Evolutionary conservation across 2,888 invertebrate genomes (phyloP).

Genomic region (Acanthosepion pharaonis): DNA sequence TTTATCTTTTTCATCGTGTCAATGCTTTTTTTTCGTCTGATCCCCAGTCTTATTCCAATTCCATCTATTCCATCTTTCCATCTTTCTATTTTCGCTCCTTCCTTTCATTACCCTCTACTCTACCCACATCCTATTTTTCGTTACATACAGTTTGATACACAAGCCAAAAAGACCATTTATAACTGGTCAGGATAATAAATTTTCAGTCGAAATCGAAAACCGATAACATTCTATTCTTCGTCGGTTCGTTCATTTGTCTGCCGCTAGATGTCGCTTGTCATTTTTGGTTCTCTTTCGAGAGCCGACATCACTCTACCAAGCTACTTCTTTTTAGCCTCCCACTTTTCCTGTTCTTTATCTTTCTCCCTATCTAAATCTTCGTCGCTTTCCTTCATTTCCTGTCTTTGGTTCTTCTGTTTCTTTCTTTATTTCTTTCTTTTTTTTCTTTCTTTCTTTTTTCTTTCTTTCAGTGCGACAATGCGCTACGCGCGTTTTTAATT

Average conservation of each 20-base stretch:
- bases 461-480: background rate
- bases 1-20: background rate
- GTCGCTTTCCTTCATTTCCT: background rate
- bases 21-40: background rate
- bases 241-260: background rate
- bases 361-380: background rate
- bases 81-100: background rate
- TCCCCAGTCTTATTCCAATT: background rate
- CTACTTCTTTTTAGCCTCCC: background rate
- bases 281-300: background rate
- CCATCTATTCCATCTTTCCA: background rate
- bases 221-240: constrained; percentile 13
- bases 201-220: constrained; percentile 4
- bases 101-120: background rate
- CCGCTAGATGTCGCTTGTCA: background rate
- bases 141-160: background rate
- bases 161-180: background rate
- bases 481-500: background rate
- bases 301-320: background rate
- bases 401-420: too few relatives aligned
- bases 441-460: background rate
- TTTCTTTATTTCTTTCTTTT: background rate
- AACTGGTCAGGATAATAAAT: constrained; percentile 33
- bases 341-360: background rate
- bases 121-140: background rate